phyloP scores from a whole-genome alignment of 2,888 invertebrate species.

The Volucella bombylans region DNA sequence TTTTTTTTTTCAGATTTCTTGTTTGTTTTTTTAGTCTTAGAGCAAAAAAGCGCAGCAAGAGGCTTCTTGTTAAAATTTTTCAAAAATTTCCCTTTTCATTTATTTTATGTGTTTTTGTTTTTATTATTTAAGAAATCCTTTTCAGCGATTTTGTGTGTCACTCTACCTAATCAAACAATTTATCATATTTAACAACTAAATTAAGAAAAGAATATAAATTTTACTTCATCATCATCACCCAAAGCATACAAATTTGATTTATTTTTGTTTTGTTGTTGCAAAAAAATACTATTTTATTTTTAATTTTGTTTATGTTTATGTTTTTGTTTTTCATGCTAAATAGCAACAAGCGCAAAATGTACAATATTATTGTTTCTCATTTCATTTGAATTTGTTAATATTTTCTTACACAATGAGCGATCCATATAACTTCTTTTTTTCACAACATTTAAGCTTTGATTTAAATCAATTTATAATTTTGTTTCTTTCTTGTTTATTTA shows the following conservation, averaged over 20 bases:
- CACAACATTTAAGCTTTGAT: constrained; percentile 74
- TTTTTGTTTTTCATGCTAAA: constrained; percentile 61
- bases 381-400: constrained; percentile 66
- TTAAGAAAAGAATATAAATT: constrained; percentile 74
- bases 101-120: constrained; percentile 10
- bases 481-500: constrained; percentile 35
- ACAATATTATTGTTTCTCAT: constrained; percentile 72
- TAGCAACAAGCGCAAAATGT: constrained; percentile 73
- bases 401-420: constrained; percentile 69
- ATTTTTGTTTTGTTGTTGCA: constrained; percentile 55
- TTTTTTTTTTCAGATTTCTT: constrained; percentile 58
- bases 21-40: constrained; percentile 51
- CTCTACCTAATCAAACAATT: constrained; percentile 69
- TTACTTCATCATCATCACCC: constrained; percentile 44
- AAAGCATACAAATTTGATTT: constrained; percentile 46
- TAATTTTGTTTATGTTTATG: constrained; percentile 29
- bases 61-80: constrained; percentile 44
- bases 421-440: constrained; percentile 63
- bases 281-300: constrained; percentile 54
- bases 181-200: constrained; percentile 74
- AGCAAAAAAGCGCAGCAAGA: constrained; percentile 65
- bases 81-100: constrained; percentile 24
- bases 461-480: constrained; percentile 71
- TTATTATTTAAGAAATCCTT: constrained; percentile 36
- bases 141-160: constrained; percentile 60